phyloP scores from a whole-genome alignment of 1,140 invertebrate genomes.

The Bombus ignitus region DNA sequence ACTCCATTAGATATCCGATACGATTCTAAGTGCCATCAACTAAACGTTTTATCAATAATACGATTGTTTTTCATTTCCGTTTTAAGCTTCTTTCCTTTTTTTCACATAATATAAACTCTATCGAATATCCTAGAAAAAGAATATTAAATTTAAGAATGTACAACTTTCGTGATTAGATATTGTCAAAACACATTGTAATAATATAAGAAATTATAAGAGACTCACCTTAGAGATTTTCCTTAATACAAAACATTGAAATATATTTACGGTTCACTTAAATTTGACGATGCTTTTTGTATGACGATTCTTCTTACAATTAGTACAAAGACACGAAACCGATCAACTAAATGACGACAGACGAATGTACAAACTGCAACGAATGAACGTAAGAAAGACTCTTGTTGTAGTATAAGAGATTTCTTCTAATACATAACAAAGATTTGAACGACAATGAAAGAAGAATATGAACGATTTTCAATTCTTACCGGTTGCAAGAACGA shows the following conservation, averaged over 20 bases:
- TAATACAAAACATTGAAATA: not conserved
- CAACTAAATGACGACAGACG: not conserved
- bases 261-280: not conserved
- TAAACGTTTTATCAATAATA: not conserved
- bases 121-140: not conserved
- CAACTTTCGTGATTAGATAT: no score
- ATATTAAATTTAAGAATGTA: not conserved
- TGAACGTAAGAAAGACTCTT: not conserved
- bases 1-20: slow-evolving; percentile 25
- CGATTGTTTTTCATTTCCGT: not conserved
- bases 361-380: not conserved
- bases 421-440: not conserved
- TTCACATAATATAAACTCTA: no score
- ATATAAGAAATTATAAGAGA: not conserved
- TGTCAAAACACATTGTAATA: no score
- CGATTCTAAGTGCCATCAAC: slow-evolving; percentile 20
- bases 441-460: not conserved
- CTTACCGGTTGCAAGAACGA: not conserved
- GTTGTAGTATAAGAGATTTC: not conserved
- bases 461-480: slow-evolving; percentile 12
- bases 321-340: not conserved
- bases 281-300: not conserved
- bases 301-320: not conserved
- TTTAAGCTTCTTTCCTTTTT: not conserved
- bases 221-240: not conserved